A percentile compares a stretch with the other conserved stretches of the same genome.
phyloP scores from a whole-genome alignment of 2,113 vertebrate genomes.

The Aplodontia rufa region DNA sequence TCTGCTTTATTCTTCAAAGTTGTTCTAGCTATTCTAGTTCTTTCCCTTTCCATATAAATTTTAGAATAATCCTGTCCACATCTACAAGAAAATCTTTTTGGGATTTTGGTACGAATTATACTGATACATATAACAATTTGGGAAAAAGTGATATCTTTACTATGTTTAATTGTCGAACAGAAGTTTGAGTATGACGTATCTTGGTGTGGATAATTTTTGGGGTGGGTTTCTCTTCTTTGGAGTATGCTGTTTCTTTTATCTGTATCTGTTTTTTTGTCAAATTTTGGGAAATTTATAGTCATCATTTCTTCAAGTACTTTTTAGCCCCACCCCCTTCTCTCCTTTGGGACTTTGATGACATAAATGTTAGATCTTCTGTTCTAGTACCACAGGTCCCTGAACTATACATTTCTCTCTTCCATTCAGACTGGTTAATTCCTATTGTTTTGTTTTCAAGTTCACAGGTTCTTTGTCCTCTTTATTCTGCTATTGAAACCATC shows the following conservation, averaged over 20 bases:
- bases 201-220: background rate
- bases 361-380: background rate
- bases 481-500: background rate
- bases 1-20: background rate
- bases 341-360: background rate
- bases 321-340: background rate
- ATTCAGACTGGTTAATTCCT: background rate
- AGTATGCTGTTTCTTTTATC: background rate
- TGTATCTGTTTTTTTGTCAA: background rate
- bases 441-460: background rate
- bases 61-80: background rate
- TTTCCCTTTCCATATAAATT: background rate
- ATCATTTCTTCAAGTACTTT: background rate
- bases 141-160: background rate
- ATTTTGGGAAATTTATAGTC: background rate
- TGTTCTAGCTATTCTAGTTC: background rate
- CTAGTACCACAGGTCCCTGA: background rate
- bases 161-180: background rate
- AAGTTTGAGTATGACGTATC: background rate
- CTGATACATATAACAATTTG: background rate
- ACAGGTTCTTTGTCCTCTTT: constrained; percentile 19
- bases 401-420: background rate
- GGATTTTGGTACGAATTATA: background rate
- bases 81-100: background rate
- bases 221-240: background rate